phyloP scores from a whole-genome alignment of 2,797 vertebrate species.

The Carduelis carduelis region DNA sequence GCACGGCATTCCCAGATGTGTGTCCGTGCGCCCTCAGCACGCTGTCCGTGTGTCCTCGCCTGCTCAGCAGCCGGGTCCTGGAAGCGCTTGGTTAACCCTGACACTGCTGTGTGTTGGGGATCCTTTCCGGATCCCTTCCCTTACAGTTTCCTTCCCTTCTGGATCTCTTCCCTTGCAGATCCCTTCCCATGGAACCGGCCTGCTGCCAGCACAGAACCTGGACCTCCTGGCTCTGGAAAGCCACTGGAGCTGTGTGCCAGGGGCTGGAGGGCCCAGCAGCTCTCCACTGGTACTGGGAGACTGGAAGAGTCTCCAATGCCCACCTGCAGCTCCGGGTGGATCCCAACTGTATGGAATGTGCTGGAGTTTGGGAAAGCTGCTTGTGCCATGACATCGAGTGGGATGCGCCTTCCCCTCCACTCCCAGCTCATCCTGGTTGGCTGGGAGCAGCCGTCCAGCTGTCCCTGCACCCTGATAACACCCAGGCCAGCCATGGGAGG shows the following conservation, averaged over 20 bases:
- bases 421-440: not conserved
- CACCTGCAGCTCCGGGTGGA: not conserved
- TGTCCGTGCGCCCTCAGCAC: not conserved
- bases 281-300: not conserved
- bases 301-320: conserved; percentile 24
- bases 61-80: not conserved
- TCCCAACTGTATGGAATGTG: accelerated
- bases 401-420: accelerated
- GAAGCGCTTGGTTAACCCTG: not conserved
- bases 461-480: not conserved
- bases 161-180: too few species aligned
- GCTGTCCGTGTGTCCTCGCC: not conserved
- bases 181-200: accelerated
- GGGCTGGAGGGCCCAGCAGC: conserved; percentile 3
- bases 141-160: accelerated
- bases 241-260: not conserved
- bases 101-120: accelerated
- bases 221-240: not conserved
- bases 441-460: not conserved
- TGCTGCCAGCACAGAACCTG: not conserved
- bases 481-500: not conserved
- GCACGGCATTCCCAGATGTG: not conserved
- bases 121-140: accelerated
- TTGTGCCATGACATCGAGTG: accelerated
- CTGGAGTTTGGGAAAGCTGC: not conserved